These are phyloP conservation scores for Nestor notabilis DNA, from an alignment of 2,113 vertebrate species.

Conservation along the genomic window DNA sequence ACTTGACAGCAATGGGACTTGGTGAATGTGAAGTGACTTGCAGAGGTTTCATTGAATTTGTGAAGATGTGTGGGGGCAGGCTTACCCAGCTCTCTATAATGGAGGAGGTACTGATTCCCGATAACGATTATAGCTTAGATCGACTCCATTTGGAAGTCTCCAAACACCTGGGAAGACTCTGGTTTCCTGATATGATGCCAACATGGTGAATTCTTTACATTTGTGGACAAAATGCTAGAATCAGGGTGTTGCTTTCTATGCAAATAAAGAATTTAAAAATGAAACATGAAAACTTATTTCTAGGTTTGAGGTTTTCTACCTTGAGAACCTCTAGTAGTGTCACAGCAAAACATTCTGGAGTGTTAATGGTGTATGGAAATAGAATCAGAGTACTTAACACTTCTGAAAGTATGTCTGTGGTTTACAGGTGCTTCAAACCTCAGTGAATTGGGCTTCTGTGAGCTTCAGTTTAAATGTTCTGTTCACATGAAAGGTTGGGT, in stretches of 20 bases:
- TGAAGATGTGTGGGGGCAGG: slow-evolving; percentile 79
- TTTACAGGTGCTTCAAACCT: slow-evolving; percentile 3
- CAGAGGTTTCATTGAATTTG: slow-evolving; percentile 78
- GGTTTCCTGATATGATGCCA: slow-evolving; percentile 82
- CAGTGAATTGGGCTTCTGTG: neutral
- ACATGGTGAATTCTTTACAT: slow-evolving; percentile 56
- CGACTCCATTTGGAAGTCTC: slow-evolving; percentile 76
- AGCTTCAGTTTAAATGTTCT: slow-evolving; percentile 7
- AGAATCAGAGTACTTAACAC: neutral
- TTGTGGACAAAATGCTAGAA: neutral
- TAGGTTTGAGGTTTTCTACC: neutral
- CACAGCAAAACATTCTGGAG: neutral
- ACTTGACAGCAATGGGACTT: slow-evolving; percentile 76
- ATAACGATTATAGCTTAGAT: slow-evolving; percentile 75
- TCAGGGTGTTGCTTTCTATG: slow-evolving; percentile 38
- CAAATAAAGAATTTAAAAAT: slow-evolving; percentile 27
- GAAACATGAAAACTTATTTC: neutral
- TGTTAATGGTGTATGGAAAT: neutral
- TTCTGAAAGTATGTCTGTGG: neutral
- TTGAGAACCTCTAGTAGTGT: neutral
- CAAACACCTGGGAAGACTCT: slow-evolving; percentile 78
- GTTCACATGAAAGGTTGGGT: neutral
- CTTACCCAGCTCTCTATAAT: slow-evolving; percentile 80
- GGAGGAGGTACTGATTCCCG: slow-evolving; percentile 81
- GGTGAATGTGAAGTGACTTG: slow-evolving; percentile 80